Conservation (phyloP, 2,797 vertebrate genomes). For the Cheirogaleus major region DNA sequence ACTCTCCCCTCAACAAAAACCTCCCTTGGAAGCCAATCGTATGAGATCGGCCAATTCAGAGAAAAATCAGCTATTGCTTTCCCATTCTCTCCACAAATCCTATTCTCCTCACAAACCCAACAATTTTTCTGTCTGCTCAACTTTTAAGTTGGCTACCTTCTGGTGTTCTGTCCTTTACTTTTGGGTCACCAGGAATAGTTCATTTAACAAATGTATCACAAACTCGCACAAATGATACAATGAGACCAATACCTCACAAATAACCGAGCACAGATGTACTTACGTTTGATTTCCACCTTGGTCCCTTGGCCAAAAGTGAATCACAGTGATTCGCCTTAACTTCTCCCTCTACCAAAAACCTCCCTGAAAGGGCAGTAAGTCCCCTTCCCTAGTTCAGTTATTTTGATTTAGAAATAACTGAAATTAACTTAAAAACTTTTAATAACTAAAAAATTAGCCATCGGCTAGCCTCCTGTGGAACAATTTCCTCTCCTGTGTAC, state of each 20-base stretch:
- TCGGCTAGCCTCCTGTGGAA: not conserved
- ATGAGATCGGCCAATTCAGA: not conserved
- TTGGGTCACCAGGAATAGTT: not conserved
- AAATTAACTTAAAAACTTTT: no score
- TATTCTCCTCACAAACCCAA: not conserved
- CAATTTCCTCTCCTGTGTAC: not conserved
- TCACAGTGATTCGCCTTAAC: conserved; percentile 23
- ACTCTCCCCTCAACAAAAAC: conserved; percentile 24
- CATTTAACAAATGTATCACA: conserved; percentile 5
- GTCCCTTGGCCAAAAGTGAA: conserved; percentile 15
- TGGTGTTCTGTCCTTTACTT: not conserved
- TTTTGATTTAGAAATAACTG: conserved; percentile 22
- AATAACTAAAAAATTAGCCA: not conserved
- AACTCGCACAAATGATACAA: not conserved
- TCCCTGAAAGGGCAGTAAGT: not conserved
- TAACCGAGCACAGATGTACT: conserved; percentile 53
- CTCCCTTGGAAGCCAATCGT: not conserved
- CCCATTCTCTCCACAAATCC: not conserved
- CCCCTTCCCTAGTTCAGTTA: not conserved
- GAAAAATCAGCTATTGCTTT: not conserved
- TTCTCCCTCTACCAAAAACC: conserved; percentile 59
- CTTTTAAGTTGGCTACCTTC: not conserved
- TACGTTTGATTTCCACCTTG: conserved; percentile 57
- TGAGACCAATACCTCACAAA: not conserved
- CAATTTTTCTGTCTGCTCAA: not conserved